Evolutionary conservation across 1,140 invertebrate species (phyloP).

Genomic region (Stratiolaelaps scimitus): DNA sequence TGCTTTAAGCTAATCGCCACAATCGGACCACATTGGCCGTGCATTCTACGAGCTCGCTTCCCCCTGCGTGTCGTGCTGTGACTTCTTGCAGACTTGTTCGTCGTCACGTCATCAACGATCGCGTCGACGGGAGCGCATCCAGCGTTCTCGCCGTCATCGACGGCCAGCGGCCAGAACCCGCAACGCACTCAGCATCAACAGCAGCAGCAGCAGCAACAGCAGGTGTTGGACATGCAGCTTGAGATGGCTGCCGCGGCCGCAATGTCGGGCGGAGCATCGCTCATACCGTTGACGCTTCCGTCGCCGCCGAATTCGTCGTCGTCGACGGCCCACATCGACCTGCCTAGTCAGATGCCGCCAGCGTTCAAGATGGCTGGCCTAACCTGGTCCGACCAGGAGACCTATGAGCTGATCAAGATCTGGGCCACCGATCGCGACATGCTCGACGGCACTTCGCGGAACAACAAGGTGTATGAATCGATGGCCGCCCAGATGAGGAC

Average conservation of each 20-base stretch:
- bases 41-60: too few relatives aligned
- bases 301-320: slow-evolving; percentile 22
- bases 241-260: slow-evolving; percentile 18
- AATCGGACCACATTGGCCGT: too few relatives aligned
- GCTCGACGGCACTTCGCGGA: slow-evolving; percentile 24
- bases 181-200: too few relatives aligned
- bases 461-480: slow-evolving; percentile 20
- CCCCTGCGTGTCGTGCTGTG: too few relatives aligned
- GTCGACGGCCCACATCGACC: slow-evolving; percentile 19
- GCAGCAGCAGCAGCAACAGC: too few relatives aligned
- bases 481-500: slow-evolving; percentile 26
- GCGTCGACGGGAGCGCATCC: too few relatives aligned
- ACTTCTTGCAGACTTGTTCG: too few relatives aligned
- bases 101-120: too few relatives aligned
- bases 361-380: slow-evolving; percentile 25
- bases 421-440: slow-evolving; percentile 26
- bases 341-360: slow-evolving; percentile 19
- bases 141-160: too few relatives aligned
- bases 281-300: slow-evolving; percentile 2
- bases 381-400: slow-evolving; percentile 27
- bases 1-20: too few relatives aligned
- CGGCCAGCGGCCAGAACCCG: too few relatives aligned
- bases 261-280: slow-evolving; percentile 10
- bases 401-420: slow-evolving; percentile 24
- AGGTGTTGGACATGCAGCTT: slow-evolving; percentile 4